phyloP scores from a whole-genome alignment of 2,888 invertebrate genomes.

The Drosophila limbata region DNA sequence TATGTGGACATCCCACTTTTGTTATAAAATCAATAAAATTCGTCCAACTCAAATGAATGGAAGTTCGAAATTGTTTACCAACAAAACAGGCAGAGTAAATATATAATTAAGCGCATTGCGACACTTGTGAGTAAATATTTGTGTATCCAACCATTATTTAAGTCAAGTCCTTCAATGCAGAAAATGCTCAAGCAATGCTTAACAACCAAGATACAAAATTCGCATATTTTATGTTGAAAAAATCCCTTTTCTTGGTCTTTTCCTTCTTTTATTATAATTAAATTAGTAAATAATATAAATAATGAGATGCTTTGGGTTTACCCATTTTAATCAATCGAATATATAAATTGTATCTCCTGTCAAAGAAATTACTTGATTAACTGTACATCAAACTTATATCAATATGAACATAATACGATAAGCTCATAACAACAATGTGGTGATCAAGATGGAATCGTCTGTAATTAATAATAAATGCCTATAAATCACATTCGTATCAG shows the following conservation, averaged over 20 bases:
- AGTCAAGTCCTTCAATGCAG: not conserved
- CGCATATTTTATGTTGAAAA: no score
- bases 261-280: no score
- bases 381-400: not conserved
- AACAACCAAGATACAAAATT: no score
- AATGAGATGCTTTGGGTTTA: no score
- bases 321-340: no score
- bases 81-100: not conserved
- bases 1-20: not conserved
- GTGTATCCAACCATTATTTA: not conserved
- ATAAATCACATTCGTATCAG: slow-evolving; percentile 21
- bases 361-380: not conserved
- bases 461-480: slow-evolving; percentile 25
- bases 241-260: no score
- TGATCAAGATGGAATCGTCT: slow-evolving; percentile 9
- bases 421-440: slow-evolving; percentile 2
- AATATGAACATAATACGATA: slow-evolving; percentile 1
- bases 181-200: not conserved
- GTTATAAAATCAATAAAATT: slow-evolving; percentile 15
- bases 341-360: no score
- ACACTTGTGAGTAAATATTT: not conserved
- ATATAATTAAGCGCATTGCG: not conserved
- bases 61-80: not conserved
- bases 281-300: no score
- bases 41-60: slow-evolving; percentile 1